Evolutionary conservation across 2,888 invertebrate genomes (phyloP).

Genomic region (Agrenia bidenticulata): DNA sequence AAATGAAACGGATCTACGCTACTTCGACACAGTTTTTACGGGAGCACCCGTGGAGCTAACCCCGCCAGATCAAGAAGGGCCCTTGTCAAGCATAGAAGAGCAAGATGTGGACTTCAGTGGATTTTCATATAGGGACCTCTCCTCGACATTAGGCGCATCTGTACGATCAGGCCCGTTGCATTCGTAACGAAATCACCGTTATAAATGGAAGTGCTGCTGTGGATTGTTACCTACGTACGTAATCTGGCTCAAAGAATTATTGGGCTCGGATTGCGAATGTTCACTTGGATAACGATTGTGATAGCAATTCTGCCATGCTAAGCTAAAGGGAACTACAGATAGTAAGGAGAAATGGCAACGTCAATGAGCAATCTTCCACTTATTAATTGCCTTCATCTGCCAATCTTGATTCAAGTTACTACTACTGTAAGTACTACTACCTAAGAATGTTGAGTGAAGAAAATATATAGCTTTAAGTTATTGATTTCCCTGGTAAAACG

Average conservation of each 20-base stretch:
- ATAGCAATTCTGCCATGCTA: conserved; percentile 38
- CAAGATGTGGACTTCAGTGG: conserved; percentile 69
- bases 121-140: conserved; percentile 78
- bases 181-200: conserved; percentile 2
- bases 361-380: conserved; percentile 4
- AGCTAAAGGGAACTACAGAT: not conserved
- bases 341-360: not conserved
- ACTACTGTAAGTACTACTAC: too few relatives aligned
- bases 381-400: conserved; percentile 12
- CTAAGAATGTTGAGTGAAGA: too few relatives aligned
- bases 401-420: conserved; percentile 6
- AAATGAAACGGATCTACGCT: conserved; percentile 93
- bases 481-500: too few relatives aligned
- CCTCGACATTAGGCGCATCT: conserved; percentile 63
- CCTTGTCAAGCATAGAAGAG: conserved; percentile 67
- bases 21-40: conserved; percentile 98
- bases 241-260: conserved; percentile 21
- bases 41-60: conserved; percentile 95
- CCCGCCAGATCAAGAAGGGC: conserved; percentile 75
- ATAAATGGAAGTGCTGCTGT: not conserved
- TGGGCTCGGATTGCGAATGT: not conserved
- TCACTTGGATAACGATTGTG: conserved; percentile 34
- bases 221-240: conserved; percentile 9
- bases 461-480: too few relatives aligned
- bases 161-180: conserved; percentile 48